Evolutionary conservation across 2,797 vertebrate genomes (phyloP).

Genomic region (Oreonectes daqikongensis): DNA sequence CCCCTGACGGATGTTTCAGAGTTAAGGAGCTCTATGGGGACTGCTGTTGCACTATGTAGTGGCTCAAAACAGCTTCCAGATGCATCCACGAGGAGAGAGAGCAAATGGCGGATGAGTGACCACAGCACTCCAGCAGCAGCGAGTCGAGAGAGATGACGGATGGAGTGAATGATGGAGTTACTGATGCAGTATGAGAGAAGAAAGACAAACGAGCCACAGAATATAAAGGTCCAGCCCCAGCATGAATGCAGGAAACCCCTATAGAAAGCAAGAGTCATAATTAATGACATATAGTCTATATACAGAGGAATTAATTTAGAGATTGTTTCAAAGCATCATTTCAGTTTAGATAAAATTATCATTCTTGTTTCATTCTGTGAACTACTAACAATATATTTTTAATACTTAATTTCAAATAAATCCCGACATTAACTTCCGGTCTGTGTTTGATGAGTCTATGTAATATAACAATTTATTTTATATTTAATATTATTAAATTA

Average conservation of each 20-base stretch:
- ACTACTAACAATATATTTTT: too few species aligned
- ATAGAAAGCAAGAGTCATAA: constrained; percentile 7
- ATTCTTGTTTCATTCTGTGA: too few species aligned
- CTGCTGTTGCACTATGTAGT: constrained; percentile 44
- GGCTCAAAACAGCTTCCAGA: constrained; percentile 81
- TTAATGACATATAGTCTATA: too few species aligned
- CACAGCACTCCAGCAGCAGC: constrained; percentile 72
- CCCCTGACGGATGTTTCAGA: constrained; percentile 23
- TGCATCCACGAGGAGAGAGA: constrained; percentile 79
- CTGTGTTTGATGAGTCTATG: too few species aligned
- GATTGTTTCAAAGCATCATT: too few species aligned
- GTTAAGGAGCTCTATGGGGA: background rate
- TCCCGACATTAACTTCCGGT: too few species aligned
- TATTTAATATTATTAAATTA: too few species aligned
- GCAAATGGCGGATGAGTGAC: constrained; percentile 67
- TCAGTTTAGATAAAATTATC: too few species aligned
- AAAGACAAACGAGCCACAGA: constrained; percentile 78
- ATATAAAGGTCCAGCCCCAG: constrained; percentile 85
- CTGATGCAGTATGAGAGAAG: constrained; percentile 79
- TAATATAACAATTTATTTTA: too few species aligned
- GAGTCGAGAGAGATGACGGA: constrained; percentile 80
- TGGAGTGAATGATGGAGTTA: constrained; percentile 66
- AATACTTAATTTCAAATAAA: too few species aligned
- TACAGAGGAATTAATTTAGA: too few species aligned
- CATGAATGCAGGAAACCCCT: constrained; percentile 80